Evolutionary conservation across 2,113 vertebrate species (phyloP).

Genomic region (Campylomormyrus tamandua): DNA sequence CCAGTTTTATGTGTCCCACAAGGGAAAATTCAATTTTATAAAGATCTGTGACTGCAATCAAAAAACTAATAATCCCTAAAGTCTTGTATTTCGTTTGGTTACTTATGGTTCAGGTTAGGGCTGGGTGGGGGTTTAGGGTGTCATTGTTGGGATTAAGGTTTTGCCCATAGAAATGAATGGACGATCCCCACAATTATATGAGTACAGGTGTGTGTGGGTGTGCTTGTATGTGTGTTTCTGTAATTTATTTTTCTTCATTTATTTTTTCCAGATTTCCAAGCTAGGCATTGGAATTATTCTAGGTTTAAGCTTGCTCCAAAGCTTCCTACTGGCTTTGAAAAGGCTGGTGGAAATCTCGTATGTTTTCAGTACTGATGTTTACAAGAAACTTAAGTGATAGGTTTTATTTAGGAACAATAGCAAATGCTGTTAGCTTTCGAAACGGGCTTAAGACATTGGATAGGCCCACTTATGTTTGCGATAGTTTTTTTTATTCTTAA

Average conservation of each 20-base stretch:
- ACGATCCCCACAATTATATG: too few species aligned
- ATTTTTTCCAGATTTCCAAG: not conserved
- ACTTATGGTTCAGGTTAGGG: too few species aligned
- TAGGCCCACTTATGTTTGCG: not conserved
- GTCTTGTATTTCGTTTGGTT: too few species aligned
- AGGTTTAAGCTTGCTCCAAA: not conserved
- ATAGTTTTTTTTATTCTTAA: not conserved
- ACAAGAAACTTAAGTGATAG: not conserved
- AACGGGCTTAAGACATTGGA: not conserved
- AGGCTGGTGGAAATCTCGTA: not conserved
- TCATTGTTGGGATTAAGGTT: too few species aligned
- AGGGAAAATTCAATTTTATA: too few species aligned
- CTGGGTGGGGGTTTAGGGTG: too few species aligned
- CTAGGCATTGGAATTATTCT: not conserved
- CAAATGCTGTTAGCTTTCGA: not conserved
- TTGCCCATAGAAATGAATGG: too few species aligned
- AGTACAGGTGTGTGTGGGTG: too few species aligned
- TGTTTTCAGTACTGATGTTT: not conserved
- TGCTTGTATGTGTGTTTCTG: not conserved
- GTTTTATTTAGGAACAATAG: not conserved
- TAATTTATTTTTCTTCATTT: not conserved
- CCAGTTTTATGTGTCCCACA: too few species aligned
- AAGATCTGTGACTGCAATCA: too few species aligned
- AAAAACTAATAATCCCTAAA: too few species aligned
- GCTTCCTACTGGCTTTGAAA: not conserved